Evolutionary conservation across 2,888 invertebrate species (phyloP).

Genomic region (Drepana falcataria): DNA sequence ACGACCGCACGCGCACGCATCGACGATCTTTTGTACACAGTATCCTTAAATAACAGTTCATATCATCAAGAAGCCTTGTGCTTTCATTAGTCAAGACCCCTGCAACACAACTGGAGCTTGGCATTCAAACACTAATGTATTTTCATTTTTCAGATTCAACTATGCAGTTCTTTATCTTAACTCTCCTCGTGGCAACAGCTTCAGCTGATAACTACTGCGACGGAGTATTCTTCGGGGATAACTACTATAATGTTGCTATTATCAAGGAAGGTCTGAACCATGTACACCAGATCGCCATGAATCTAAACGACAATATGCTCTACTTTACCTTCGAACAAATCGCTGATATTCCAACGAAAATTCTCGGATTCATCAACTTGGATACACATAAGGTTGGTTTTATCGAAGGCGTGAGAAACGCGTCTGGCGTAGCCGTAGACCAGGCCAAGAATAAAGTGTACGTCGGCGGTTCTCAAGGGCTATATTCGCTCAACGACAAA

Average conservation of each 20-base stretch:
- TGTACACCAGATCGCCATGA: constrained; percentile 46
- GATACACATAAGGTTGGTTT: constrained; percentile 36
- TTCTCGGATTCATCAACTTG: constrained; percentile 46
- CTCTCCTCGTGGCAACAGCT: constrained; percentile 25
- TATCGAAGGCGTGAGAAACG: constrained; percentile 56
- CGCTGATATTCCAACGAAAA: constrained; percentile 31
- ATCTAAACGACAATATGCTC: constrained; percentile 49
- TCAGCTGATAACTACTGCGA: constrained; percentile 39
- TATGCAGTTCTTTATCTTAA: constrained; percentile 30
- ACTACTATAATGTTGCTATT: constrained; percentile 50
- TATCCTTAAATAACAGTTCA: no score
- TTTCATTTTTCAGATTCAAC: neutral
- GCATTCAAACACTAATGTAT: neutral
- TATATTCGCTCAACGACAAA: constrained; percentile 47
- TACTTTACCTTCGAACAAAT: constrained; percentile 61
- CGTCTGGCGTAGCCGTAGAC: constrained; percentile 55
- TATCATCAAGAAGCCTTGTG: no score
- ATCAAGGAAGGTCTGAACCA: constrained; percentile 58
- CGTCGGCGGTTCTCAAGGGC: constrained; percentile 54
- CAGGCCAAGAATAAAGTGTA: constrained; percentile 48
- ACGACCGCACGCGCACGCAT: no score
- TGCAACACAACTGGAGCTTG: no score
- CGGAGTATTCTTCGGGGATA: constrained; percentile 47
- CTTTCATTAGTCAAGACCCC: no score
- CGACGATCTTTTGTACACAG: no score